phyloP scores from a whole-genome alignment of 1,140 invertebrate genomes.

The Globodera ellingtonae region DNA sequence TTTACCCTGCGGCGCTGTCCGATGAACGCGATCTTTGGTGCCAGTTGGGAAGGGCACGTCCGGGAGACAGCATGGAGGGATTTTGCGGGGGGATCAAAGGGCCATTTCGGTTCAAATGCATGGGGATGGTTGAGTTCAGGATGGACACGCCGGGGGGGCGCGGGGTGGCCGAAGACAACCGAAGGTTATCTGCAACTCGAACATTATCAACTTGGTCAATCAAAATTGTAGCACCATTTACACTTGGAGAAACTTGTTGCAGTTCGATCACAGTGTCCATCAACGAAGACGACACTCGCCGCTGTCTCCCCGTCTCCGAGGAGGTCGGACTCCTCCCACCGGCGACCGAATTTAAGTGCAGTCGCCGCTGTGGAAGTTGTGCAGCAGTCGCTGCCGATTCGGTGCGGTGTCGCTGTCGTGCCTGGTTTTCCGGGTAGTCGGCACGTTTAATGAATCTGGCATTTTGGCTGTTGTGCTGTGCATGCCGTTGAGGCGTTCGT shows the following conservation, averaged over 20 bases:
- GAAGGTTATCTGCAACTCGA: too few relatives aligned
- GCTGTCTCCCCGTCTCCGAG: conserved; percentile 14
- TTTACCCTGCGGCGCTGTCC: not conserved
- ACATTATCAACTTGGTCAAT: too few relatives aligned
- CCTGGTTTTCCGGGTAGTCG: conserved; percentile 28
- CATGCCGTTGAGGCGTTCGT: not conserved
- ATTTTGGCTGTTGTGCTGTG: not conserved
- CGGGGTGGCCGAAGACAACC: not conserved
- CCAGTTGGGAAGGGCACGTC: not conserved
- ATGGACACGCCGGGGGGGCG: not conserved
- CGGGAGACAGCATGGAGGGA: not conserved
- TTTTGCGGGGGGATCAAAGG: not conserved
- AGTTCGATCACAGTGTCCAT: conserved; percentile 36
- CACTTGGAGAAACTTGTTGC: not conserved
- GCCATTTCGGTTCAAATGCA: not conserved
- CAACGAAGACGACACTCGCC: conserved; percentile 10
- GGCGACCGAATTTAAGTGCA: conserved; percentile 7
- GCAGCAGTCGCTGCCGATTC: conserved; percentile 27
- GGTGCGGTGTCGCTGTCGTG: conserved; percentile 31
- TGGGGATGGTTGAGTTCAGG: not conserved
- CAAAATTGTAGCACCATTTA: too few relatives aligned
- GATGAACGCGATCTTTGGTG: conserved; percentile 28
- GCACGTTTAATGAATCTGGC: conserved; percentile 24
- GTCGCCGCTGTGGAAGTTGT: conserved; percentile 14
- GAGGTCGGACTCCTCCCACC: not conserved